Conservation (phyloP, 2,888 invertebrate species). For the Calliphora vomitoria region DNA sequence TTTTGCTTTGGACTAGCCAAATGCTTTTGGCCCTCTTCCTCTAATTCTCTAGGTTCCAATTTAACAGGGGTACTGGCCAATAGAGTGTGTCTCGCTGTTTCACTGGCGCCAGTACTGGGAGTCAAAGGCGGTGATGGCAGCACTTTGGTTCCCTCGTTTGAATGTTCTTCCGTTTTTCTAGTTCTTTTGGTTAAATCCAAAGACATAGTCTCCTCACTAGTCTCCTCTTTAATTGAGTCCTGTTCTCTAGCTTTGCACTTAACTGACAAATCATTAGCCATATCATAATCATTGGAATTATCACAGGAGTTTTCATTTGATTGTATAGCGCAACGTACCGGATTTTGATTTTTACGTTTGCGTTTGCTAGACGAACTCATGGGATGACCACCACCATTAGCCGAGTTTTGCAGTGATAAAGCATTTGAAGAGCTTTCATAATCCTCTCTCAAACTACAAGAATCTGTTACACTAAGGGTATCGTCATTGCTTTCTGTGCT, state of each 20-base stretch:
- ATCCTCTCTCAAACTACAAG: conserved; percentile 85
- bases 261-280: conserved; percentile 83
- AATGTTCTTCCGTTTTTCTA: conserved; percentile 76
- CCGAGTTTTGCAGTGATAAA: conserved; percentile 62
- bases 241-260: conserved; percentile 77
- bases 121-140: conserved; percentile 84
- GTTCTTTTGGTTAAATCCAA: conserved; percentile 78
- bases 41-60: conserved; percentile 77
- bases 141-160: conserved; percentile 81
- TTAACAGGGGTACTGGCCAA: conserved; percentile 74
- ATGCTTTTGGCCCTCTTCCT: conserved; percentile 31
- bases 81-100: conserved; percentile 47
- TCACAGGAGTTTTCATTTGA: conserved; percentile 83
- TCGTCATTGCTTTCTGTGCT: conserved; percentile 87
- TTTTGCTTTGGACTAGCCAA: conserved; percentile 6
- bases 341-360: conserved; percentile 95
- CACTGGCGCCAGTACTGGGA: conserved; percentile 78
- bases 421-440: conserved; percentile 76
- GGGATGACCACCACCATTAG: conserved; percentile 69
- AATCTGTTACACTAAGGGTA: conserved; percentile 86
- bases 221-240: conserved; percentile 76
- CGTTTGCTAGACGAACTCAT: conserved; percentile 87
- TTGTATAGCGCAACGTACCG: conserved; percentile 90
- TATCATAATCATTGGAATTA: conserved; percentile 82
- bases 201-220: conserved; percentile 77